Evolutionary conservation across 2,113 vertebrate species (phyloP), one percentile per base, ranked within the genome.

Genomic region (Podarcis raffonei): DNA sequence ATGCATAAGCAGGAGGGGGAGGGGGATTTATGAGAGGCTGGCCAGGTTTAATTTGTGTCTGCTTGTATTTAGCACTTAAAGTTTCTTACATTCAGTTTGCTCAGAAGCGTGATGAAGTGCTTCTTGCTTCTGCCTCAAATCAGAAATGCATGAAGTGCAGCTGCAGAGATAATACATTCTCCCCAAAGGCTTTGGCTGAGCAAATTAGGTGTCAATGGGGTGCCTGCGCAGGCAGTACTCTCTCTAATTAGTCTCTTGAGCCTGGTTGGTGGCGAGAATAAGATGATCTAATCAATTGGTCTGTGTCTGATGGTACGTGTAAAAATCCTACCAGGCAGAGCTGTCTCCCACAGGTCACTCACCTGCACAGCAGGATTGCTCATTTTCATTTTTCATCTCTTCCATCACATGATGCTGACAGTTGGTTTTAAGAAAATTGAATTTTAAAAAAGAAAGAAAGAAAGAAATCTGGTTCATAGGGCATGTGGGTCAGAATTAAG

Each of bases 131-230:
- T 95, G 96, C 95, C 95, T 97, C 93, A 92, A 97, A 97, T 97
- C 97, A 97, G 97, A 96, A 97, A 97, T 97, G 97, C 96, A 97
- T 96, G 97, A 97, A 97, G 95, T 97, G 95, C 97, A 97, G 97
- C 97, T 97, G 97, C 97, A 97, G 96, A 97, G 97, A 98, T 97
- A 98, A 97, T 97, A 96, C 97, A 96, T 97, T 97, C 96, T 97
- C 97, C 97, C 97, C 97, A 97, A 97, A 97, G 97, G 97, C 97
- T 97, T 97, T 95, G 97, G 97, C 97, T 97, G 97, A 97, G 97
- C 97, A 98, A 98, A 98, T 97, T 97, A 98, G 97, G 97, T 98
- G 97, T 97, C 97, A 97, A 97, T 97, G 97, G 97, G 97, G 97
- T 97, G 97, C 95, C 97, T 95, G 96, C 87, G 92, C 97, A 97